Conservation (phyloP, 2,113 vertebrate species). For the Pholis gunnellus region DNA sequence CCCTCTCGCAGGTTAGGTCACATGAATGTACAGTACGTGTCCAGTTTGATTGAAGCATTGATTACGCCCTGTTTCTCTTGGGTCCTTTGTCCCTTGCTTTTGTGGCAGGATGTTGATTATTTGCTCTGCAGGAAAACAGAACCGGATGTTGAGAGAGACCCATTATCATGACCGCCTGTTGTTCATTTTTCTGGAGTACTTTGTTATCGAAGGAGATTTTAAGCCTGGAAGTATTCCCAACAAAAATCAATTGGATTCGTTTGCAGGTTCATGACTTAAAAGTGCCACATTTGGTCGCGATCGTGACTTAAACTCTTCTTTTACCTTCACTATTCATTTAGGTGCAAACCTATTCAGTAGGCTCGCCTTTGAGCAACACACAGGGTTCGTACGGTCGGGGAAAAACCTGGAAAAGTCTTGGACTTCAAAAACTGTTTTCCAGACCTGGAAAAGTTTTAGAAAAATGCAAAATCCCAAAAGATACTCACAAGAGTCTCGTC, state of each 20-base stretch:
- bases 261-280: neutral
- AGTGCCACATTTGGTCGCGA: neutral
- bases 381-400: too few relatives aligned
- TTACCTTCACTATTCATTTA: neutral
- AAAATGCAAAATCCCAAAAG: too few relatives aligned
- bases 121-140: slow-evolving; percentile 20
- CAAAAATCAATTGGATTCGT: neutral
- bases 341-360: neutral
- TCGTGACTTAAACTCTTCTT: neutral
- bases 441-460: too few relatives aligned
- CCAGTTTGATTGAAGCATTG: neutral
- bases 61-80: neutral
- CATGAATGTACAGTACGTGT: slow-evolving; percentile 8
- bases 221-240: neutral
- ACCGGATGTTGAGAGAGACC: neutral
- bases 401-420: too few relatives aligned
- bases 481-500: too few relatives aligned
- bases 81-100: neutral
- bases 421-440: too few relatives aligned
- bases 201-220: neutral
- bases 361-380: too few relatives aligned
- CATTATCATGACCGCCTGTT: slow-evolving; percentile 14
- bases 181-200: neutral
- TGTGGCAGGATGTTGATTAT: slow-evolving; percentile 39
- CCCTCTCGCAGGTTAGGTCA: slow-evolving; percentile 77